Base-by-base conservation (phyloP, 2,888 invertebrate species). In the Rhagium mordax region DNA sequence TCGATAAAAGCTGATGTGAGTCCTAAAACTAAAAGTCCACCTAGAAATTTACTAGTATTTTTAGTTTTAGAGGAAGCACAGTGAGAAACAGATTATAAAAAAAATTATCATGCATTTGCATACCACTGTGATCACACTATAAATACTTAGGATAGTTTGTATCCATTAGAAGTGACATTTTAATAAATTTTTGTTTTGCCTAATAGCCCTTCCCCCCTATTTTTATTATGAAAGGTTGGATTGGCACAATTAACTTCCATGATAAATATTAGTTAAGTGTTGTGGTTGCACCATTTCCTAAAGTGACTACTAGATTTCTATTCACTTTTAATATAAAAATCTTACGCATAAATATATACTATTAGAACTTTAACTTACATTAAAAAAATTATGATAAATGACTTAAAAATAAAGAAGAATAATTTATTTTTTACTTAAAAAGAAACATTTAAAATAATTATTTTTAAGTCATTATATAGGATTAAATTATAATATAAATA, bases 401-500 rank as follows among this genome's bases (percentile, higher is more conserved):
- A 76, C 79, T 79, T 79, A 77, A 81, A 81, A 76, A 77, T 81
- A 79, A 77, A 48, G n/a, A 62, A 68, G 70, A 76, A 72, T 64
- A 73, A 16, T 78, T 81, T 79, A 78, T 79, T 79, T 81, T 81
- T 81, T 76, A 75, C 76, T 76, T 72, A 21, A 48, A 55, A 61
- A 66, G 60, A 59, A 70, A 64, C 33, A 29, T 15, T 65, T 41
- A 70, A n/a, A 74, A 57, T 29, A 70, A 74, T 79, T 79, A 77
- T 79, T 74, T 79, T 81, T 78, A 78, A 79, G 81, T 77, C 81
- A 79, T 78, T 74, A 53, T 68, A 72, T 78, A 76, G 64, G 62
- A 62, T 74, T 75, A 79, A 76, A 70, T 57, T 16, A 59, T 67
- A 65, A 64, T 69, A 74, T 73, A 65, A 75, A 69, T 67, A 66